Evolutionary conservation across 2,113 vertebrate genomes (phyloP), one percentile per base, ranked within the genome.

Genomic region (Rhinolophus ferrumequinum): DNA sequence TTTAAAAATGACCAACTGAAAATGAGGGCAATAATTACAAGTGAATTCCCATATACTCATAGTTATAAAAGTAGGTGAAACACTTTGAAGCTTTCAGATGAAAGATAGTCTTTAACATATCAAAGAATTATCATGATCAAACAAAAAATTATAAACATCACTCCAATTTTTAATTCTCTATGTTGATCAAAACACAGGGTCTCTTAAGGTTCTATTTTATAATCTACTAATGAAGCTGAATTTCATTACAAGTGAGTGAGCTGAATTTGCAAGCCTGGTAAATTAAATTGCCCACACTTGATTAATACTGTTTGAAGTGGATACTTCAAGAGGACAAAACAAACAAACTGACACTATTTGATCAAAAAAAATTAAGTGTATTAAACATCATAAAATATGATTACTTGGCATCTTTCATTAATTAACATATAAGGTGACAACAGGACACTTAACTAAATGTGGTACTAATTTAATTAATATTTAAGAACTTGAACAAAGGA

Each of bases 81-180:
- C 8, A 38, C 41, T 77, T 64, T 95, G 75, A 96, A 90, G 80
- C 22, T 66, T 86, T 90, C 66, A 82, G 67, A 90, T 96, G 72
- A 96, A 96, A 94, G 70, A 24, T 14, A 62, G 12, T 79, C 30
- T 69, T 97, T 79, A 93, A 47, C 60, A 90, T 93, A 84, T 64
- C 38, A 80, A 96, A 97, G 73, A 82, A 58, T 90, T 80, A 88
- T 50, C 58, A 26, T 60, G 67, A 76, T 62, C n/a, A 95, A 88
- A n/a, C 88, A 84, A 93, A 41, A 96, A 94, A 81, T 73, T 80
- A 84, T 66, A 79, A 95, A 50, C 8, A 73, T n/a, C 22, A 41
- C 47, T 77, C 21, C 12, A 73, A 52, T 58, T 87, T 72, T 72
- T 76, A 84, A 84, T 85, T 97, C 67, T 56, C 73, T 80, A 38